Base-by-base conservation (phyloP, 1,140 invertebrate genomes). In the Palaemon carinicauda region DNA sequence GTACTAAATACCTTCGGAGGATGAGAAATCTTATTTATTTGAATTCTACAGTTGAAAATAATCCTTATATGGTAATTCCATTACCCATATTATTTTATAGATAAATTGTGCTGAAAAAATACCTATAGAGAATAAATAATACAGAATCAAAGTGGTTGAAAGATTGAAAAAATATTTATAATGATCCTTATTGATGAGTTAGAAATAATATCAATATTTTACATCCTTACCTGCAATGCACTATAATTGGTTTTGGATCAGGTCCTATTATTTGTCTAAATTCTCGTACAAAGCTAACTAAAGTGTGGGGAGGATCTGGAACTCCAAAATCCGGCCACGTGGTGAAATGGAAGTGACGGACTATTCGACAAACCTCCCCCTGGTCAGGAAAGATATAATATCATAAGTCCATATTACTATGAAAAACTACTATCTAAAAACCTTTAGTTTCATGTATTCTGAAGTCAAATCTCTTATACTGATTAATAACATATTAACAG, bases 271-370 rank as follows among this genome's bases (percentile, higher is more conserved):
- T 94, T 92, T 98, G 96, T 79, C 98, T 93, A 92, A 98, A 99
- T 12, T 97, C 95, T 88, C 97, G 92, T 33, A 98, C 97, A 91
- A 99, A 98, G 79, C 96, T 93, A 3, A 97, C 96, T 31, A 98
- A 92, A 41, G 88, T 87, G 71, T 89, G 96, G 14, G 97, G 96
- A 60, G 97, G 97, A 92, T 97, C 97, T 24, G 93, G 93, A 52
- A 98, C 97, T 54, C 97, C 98, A 92, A 99, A 99, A 93, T 99
- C 98, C 2, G 98, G 97, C 98, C 97, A 98, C 19, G 97, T 98
- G 77, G 96, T 98, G 91, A 98, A 99, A 91, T 99, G 98, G 92
- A 98, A 97, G 91, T 99, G 98, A 86, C 95, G 93, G 73, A 98
- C 94, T 1, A 97, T 94, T 89, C 97, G 93, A 91, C 96, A 96